Evolutionary conservation across 2,888 invertebrate genomes (phyloP), one percentile per base, ranked within the genome.

Genomic region (Melanophora roralis): DNA sequence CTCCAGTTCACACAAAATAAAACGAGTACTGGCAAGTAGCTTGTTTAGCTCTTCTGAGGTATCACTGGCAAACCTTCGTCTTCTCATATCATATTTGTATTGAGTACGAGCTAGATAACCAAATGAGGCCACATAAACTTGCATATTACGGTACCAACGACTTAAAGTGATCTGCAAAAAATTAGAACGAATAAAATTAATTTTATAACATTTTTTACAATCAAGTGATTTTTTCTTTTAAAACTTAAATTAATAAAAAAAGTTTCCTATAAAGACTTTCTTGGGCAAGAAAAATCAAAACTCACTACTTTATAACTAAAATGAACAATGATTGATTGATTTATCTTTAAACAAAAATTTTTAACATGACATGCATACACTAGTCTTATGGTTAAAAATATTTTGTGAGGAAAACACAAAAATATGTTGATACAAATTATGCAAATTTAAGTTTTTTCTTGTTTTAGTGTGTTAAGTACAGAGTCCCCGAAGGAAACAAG

Each of bases 1-100:
- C 85, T 89, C 89, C 57, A 89, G 84, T 62, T 88, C 87, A 71
- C 89, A 90, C 8, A 90, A 84, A 14, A 89, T 73, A 1, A 81
- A 80, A 5, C 86, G 84, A 0, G 89, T 88, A 75, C 87, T 86
- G 5, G 72, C 21, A 0, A 89, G 68, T 19, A 89, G 82, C 0
- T 81, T 71, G 62, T 86, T 83, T 34, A 89, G 84, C 76, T 89
- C 88, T 0, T 79, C 49, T 1, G 86, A 85, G 40, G 65, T 75
- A 0, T 71, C 51, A 16, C 83, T 83, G 8, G 83, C 51, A 6
- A 78, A 68, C 55, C 81, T 74, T 40, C 83, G 84, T 7, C 84
- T 83, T 12, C 83, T 68, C 65, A 82, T 78, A 27, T 86, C 87
- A 73, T 83, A 85, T 8, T 84, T 83, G 59, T 85, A 85, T 34